Conservation (phyloP, 2,113 vertebrate genomes). For the Callaeas wilsoni region DNA sequence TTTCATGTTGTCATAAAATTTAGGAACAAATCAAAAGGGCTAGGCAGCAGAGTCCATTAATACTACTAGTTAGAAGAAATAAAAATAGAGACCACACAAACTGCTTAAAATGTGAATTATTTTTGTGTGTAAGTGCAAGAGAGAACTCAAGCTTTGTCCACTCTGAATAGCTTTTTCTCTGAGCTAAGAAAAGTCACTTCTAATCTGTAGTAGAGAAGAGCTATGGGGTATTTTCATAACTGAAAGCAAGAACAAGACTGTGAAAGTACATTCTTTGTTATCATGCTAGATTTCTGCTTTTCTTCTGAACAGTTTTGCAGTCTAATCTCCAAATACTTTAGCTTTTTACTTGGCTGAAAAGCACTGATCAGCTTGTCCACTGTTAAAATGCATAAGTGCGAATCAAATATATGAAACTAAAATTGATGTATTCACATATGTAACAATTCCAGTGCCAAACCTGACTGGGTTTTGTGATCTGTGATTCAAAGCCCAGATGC, state of each 20-base stretch:
- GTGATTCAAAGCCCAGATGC: background rate
- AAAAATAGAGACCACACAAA: background rate
- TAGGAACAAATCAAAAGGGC: background rate
- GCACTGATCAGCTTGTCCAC: background rate
- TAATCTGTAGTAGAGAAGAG: background rate
- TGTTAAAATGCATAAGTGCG: background rate
- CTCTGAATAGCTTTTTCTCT: background rate
- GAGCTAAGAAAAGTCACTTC: background rate
- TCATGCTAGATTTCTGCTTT: background rate
- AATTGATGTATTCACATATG: background rate
- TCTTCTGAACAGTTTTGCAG: background rate
- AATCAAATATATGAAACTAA: background rate
- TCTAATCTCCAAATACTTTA: background rate
- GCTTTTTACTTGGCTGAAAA: background rate
- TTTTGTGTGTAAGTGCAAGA: background rate
- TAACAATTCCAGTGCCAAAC: background rate
- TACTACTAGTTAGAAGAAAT: background rate
- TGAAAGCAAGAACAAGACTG: background rate
- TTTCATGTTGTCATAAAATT: background rate
- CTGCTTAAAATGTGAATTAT: background rate
- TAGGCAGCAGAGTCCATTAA: constrained; percentile 16
- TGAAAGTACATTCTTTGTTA: background rate
- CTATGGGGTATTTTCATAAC: background rate
- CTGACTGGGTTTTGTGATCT: background rate
- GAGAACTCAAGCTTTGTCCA: background rate